Conservation (phyloP, 2,888 invertebrate species). For the Apamea sordens region DNA sequence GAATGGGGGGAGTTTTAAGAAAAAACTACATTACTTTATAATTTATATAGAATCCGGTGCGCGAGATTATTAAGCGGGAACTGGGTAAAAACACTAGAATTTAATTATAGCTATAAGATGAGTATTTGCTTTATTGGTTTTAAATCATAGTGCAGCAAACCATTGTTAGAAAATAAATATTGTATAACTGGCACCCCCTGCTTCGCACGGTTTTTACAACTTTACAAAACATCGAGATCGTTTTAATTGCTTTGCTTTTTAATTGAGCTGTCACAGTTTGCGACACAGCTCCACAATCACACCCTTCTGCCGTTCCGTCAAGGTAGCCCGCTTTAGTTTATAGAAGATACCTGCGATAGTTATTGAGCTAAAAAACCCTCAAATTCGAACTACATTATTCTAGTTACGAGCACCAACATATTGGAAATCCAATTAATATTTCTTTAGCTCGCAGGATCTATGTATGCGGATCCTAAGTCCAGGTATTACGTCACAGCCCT, state of each 20-base stretch:
- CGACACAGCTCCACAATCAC: no score
- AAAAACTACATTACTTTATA: background rate
- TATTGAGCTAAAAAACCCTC: background rate
- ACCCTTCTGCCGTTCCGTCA: no score
- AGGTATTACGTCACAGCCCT: slow-evolving; percentile 32
- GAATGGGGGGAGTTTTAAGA: background rate
- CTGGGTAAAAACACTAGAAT: background rate
- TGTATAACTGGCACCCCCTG: background rate
- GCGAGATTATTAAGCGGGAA: background rate
- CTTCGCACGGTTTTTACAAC: no score
- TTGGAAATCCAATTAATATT: slow-evolving; percentile 44
- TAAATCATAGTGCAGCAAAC: background rate
- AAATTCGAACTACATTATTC: background rate
- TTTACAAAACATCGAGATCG: no score
- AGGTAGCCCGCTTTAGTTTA: no score
- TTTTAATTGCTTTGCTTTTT: no score
- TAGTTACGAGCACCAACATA: background rate
- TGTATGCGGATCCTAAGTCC: slow-evolving; percentile 14
- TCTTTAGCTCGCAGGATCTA: background rate
- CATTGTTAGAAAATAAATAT: background rate
- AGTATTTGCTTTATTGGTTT: no score
- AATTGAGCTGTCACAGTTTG: no score
- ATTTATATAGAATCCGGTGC: background rate
- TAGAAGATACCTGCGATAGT: background rate
- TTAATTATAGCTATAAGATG: background rate